These are phyloP conservation scores for Gallinago solitaria DNA, from an alignment of 2,797 vertebrate genomes.

Conservation along the genomic window DNA sequence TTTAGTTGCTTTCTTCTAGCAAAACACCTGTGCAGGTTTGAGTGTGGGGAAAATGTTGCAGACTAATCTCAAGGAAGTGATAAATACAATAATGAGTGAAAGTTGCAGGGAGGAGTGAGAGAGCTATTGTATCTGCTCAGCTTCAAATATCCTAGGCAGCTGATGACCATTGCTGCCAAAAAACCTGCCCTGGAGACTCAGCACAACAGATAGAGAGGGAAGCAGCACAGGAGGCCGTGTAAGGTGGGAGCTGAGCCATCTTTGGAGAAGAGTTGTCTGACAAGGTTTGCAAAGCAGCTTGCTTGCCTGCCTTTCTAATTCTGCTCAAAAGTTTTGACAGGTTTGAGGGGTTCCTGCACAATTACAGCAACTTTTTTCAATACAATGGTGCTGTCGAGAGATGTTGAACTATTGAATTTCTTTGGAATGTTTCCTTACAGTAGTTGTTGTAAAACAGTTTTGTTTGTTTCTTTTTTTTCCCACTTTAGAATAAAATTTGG, in stretches of 20 bases:
- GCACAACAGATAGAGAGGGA: not conserved
- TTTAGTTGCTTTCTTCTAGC: not conserved
- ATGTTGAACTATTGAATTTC: not conserved
- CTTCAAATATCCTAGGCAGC: not conserved
- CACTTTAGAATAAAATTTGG: not conserved
- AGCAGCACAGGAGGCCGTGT: not conserved
- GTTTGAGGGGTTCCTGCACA: not conserved
- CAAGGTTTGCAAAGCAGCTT: not conserved
- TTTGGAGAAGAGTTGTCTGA: not conserved
- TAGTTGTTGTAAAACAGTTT: not conserved
- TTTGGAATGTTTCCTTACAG: not conserved
- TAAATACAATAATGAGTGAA: not conserved
- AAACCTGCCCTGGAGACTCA: not conserved
- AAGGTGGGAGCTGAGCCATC: not conserved
- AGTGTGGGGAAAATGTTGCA: not conserved
- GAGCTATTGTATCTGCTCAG: not conserved
- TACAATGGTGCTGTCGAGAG: not conserved
- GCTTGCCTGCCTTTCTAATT: not conserved
- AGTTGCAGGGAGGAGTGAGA: not conserved
- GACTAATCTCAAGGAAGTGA: not conserved
- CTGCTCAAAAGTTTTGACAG: not conserved
- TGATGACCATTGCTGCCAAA: not conserved
- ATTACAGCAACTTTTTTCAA: not conserved
- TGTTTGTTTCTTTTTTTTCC: not conserved
- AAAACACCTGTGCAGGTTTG: not conserved